These are phyloP conservation scores for Papilio gigon DNA, from an alignment of 2,888 invertebrate species.

Conservation along the genomic window DNA sequence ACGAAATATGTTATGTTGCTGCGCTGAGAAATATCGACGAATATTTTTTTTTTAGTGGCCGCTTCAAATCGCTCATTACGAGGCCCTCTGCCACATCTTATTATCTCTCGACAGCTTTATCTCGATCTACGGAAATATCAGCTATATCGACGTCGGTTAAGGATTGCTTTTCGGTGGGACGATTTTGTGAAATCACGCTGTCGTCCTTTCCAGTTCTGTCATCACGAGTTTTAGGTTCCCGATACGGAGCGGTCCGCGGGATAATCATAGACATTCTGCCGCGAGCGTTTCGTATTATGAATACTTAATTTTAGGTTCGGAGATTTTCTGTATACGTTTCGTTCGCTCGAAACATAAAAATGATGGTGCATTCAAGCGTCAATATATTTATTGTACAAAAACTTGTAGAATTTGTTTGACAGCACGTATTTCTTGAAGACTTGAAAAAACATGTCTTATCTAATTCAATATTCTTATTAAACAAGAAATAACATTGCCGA, in stretches of 20 bases:
- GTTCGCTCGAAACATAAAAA: conserved; percentile 58
- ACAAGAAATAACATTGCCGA: no score
- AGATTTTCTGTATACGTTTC: conserved; percentile 53
- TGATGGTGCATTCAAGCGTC: conserved; percentile 45
- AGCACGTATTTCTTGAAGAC: no score
- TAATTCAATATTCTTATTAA: no score
- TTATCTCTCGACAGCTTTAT: conserved; percentile 58
- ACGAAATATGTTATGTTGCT: conserved; percentile 38
- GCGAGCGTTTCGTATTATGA: conserved; percentile 71
- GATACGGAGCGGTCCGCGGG: conserved; percentile 60
- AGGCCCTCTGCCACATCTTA: conserved; percentile 63
- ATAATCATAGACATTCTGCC: conserved; percentile 74
- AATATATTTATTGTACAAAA: background rate
- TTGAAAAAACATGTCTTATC: no score
- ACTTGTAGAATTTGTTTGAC: background rate
- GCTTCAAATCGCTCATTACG: conserved; percentile 66
- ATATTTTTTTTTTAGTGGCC: conserved; percentile 59
- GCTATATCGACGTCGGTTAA: conserved; percentile 49
- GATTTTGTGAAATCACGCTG: conserved; percentile 53
- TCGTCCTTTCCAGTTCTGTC: conserved; percentile 60
- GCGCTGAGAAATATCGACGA: conserved; percentile 56
- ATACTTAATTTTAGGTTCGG: conserved; percentile 65
- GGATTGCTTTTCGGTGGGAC: conserved; percentile 48
- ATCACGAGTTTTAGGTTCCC: conserved; percentile 67
- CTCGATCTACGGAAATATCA: conserved; percentile 48